Percentiles rank a stretch among this genome's conserved stretches.
phyloP scores from a whole-genome alignment of 1,140 invertebrate species.

The Monomorium pharaonis region DNA sequence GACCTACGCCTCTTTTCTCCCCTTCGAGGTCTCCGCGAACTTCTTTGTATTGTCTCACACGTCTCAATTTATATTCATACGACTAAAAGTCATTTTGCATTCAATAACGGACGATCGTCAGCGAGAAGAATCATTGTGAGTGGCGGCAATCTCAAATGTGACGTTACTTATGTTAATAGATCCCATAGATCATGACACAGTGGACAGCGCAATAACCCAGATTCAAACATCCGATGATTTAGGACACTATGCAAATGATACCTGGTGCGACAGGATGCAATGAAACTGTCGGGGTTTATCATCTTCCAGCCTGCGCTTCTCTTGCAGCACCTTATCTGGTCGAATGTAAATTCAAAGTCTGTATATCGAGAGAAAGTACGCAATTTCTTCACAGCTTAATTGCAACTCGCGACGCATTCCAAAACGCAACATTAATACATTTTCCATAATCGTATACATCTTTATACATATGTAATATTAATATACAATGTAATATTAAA shows the following conservation, averaged over 20 bases:
- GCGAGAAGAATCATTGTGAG: not conserved
- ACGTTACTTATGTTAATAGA: slow-evolving; percentile 53
- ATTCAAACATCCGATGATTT: slow-evolving; percentile 57
- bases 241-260: slow-evolving; percentile 55
- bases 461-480: not conserved
- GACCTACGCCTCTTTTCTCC: not conserved
- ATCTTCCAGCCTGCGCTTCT: slow-evolving; percentile 15
- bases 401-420: not conserved
- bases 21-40: not conserved
- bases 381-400: slow-evolving; percentile 14
- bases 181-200: slow-evolving; percentile 21
- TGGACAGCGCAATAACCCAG: slow-evolving; percentile 54
- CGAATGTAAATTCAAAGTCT: slow-evolving; percentile 32
- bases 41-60: not conserved
- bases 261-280: slow-evolving; percentile 49
- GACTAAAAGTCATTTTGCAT: not conserved
- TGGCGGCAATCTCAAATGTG: slow-evolving; percentile 31
- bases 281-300: slow-evolving; percentile 59
- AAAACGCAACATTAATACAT: not conserved
- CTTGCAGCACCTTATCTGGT: slow-evolving; percentile 42
- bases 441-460: not conserved
- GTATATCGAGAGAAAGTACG: not conserved
- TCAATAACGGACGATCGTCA: slow-evolving; percentile 8
- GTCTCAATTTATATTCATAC: slow-evolving; percentile 17
- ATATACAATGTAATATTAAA: not conserved